Conservation (phyloP, 2,797 vertebrate genomes). For the Paedocypris micromegethes region DNA sequence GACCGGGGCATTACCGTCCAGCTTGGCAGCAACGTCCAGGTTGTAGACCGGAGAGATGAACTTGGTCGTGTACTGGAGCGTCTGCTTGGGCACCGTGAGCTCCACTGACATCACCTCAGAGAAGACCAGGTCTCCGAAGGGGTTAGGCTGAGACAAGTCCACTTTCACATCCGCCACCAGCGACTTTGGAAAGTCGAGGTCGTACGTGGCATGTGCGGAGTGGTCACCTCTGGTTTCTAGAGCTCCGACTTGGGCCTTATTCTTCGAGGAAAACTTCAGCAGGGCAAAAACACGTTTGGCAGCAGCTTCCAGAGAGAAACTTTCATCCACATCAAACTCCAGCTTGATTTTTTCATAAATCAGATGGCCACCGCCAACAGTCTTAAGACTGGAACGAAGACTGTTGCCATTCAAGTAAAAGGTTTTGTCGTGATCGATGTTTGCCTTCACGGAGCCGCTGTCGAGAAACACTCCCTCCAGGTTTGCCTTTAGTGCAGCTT, state of each 20-base stretch:
- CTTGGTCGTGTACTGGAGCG: constrained; percentile 64
- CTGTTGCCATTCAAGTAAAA: constrained; percentile 75
- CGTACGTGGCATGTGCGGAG: constrained; percentile 67
- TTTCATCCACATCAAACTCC: constrained; percentile 71
- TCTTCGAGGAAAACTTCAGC: constrained; percentile 73
- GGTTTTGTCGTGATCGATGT: constrained; percentile 69
- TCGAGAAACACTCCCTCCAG: constrained; percentile 69
- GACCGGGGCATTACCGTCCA: constrained; percentile 64
- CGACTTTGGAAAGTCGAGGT: constrained; percentile 65
- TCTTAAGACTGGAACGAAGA: constrained; percentile 71
- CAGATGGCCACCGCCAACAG: constrained; percentile 65
- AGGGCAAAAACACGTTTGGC: constrained; percentile 67
- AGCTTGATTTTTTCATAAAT: constrained; percentile 58
- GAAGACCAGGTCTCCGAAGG: constrained; percentile 62
- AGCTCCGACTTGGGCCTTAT: constrained; percentile 56
- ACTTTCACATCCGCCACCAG: constrained; percentile 71
- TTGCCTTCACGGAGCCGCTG: constrained; percentile 65
- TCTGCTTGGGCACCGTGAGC: constrained; percentile 68
- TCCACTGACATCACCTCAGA: constrained; percentile 65
- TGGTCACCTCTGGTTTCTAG: constrained; percentile 75
- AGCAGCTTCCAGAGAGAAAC: constrained; percentile 74
- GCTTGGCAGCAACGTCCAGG: constrained; percentile 61
- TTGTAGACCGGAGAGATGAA: constrained; percentile 78
- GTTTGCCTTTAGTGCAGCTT: constrained; percentile 65
- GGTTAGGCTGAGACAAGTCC: constrained; percentile 70